Base-by-base conservation (phyloP, 2,888 invertebrate species). In the Acrobasis suavella region DNA sequence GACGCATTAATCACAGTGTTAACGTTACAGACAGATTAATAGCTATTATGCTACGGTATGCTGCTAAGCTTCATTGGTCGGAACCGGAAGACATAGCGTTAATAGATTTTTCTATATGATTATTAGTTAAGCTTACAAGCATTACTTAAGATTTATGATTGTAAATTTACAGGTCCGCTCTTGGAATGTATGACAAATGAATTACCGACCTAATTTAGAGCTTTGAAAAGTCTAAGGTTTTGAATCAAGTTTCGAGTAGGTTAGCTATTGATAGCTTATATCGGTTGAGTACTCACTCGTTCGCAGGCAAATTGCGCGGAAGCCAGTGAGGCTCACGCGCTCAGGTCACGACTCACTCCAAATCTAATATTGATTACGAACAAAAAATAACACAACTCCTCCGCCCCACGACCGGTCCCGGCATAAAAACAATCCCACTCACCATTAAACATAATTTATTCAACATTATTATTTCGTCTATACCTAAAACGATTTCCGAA, bases 291-390 rank as follows among this genome's bases (percentile, higher is more conserved):
- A 38, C 38, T 32, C 9, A 64, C 60, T 71, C 67, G 66, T 63
- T 74, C 67, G 60, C 66, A 69, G 66, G 61, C 74, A 72, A 81
- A 79, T 77, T 75, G 81, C 80, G 75, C 84, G 85, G 85, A 85
- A 86, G 86, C 85, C 81, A 71, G 72, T 76, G 68, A 77, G 75
- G 71, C 78, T 83, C 83, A 82, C 81, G 83, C 82, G 81, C 73
- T 75, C 76, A 71, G 79, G 85, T 90, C 90, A 87, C 88, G 87
- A 89, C 78, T 85, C 81, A 85, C 81, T 85, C 83, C 85, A 87
- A 89, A 89, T 88, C 80, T 84, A 85, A 89, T 86, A 87, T 87
- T 87, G 86, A 87, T 87, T 87, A 86, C 80, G 74, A 69, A 74
- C 74, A 86, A 87, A 85, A 86, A 85, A 82, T 74, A 76, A 72